Evolutionary conservation across 1,140 invertebrate genomes (phyloP), one percentile per base, ranked within the genome.

Genomic region (Drosophila persimilis): DNA sequence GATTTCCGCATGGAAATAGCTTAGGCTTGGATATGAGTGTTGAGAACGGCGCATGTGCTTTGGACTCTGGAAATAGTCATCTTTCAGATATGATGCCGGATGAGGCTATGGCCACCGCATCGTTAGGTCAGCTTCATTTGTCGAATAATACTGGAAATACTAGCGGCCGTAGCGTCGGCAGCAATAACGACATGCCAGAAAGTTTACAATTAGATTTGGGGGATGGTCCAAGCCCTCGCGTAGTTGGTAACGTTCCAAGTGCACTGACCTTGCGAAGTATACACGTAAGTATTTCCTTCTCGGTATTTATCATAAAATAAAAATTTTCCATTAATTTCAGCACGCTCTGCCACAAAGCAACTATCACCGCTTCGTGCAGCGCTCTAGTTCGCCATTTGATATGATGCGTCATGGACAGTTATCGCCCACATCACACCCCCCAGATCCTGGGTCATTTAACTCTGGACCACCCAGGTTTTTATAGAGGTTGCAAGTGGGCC

Each of bases 121-220:
- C 15, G 15, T 15, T 15, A 15, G 15, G 15, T 15, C 15, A 15
- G 15, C 15, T 15, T 15, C 15, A 15, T 15, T 15, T 15, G 0
- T 15, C 15, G 15, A 15, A 0, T 15, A 15, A 0, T 15, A 15
- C 15, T 15, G 15, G 15, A 24, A 81, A 53, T 63, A 47, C 46
- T 20, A 63, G 22, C 20, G 59, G n/a, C n/a, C 59, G 73, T 9
- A 47, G 61, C 15, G 59, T 66, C n/a, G 63, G 59, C 57, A 83
- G 57, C 22, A 69, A 61, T 13, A 74, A 66, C 39, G 90, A 91
- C 57, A 85, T 90, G 62, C 78, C 86, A 17, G 91, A 91, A 58
- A 90, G 90, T 47, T 90, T 96, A 46, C 95, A 96, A 72, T 92
- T 96, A 69, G 96, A 97, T 92, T 93, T 97, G 64, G 96, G 96